Percentiles rank a stretch among this genome's conserved stretches.
Evolutionary conservation across 2,797 vertebrate species (phyloP).

Genomic region (Tinamus major): DNA sequence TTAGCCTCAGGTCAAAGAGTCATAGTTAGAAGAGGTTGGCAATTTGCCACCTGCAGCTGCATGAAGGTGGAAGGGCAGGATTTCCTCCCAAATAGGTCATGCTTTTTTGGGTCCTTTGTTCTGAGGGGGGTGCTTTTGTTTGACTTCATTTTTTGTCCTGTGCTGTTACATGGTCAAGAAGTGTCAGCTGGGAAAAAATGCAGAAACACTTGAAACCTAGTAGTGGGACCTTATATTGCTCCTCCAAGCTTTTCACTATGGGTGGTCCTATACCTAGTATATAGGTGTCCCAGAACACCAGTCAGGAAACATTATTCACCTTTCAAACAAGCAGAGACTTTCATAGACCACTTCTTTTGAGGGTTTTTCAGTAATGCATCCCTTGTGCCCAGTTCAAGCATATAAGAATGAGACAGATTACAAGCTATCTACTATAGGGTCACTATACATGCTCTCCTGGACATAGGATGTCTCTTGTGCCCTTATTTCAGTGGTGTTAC

Average conservation of each 20-base stretch:
- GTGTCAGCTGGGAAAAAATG: background rate
- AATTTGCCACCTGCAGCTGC: slow-evolving; percentile 64
- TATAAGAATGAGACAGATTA: background rate
- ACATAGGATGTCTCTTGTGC: background rate
- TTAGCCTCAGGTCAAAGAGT: slow-evolving; percentile 30
- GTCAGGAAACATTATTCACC: background rate
- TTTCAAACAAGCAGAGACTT: background rate
- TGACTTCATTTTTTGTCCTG: slow-evolving; percentile 31
- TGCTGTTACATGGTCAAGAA: background rate
- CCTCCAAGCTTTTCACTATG: background rate
- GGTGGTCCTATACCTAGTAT: background rate
- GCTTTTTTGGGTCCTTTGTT: slow-evolving; percentile 66
- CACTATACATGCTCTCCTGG: background rate
- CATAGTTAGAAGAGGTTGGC: slow-evolving; percentile 54
- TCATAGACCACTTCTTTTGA: background rate
- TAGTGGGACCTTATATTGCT: background rate
- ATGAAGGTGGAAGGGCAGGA: slow-evolving; percentile 66
- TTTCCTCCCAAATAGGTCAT: slow-evolving; percentile 67
- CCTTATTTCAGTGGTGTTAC: background rate
- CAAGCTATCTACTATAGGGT: background rate
- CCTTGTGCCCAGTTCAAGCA: background rate
- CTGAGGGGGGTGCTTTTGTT: background rate
- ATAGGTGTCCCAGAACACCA: background rate
- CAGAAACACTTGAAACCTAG: background rate
- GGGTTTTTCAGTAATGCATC: background rate